Base-by-base conservation (phyloP, 2,113 vertebrate genomes). In the Psammodynastes pulverulentus region DNA sequence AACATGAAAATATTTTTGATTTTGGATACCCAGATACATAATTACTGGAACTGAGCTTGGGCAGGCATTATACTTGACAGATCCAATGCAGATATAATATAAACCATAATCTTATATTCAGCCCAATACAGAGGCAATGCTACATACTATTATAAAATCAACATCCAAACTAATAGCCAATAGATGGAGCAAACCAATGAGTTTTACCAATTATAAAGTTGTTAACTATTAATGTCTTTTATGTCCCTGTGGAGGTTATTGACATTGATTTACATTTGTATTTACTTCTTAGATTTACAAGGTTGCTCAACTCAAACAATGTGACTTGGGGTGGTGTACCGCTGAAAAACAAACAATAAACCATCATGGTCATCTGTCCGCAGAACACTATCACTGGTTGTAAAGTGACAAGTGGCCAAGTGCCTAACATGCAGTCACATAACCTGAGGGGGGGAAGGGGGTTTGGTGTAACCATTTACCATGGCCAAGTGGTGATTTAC, bases 1-100 rank as follows among this genome's bases (percentile, higher is more conserved):
- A 2, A 23, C 29, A 43, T 0, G 1, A 15, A 93, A 89, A 1
- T 4, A 24, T 93, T 95, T 95, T 90, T 53, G 54, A 12, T 94
- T 91, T 79, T 58, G 8, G 84, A 91, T 93, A 51, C 3, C 9
- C 15, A 87, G 24, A 52, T 49, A 0, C 34, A 90, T 23, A 49
- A 34, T 0, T 51, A n/a, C 1, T 46, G 43, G 52, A 29, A 79
- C 26, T 49, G 53, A 56, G 21, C 34, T 79, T 39, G 34, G 72
- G 17, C 34, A 79, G 67, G 15, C 34, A 79, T 79, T 39, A 79
- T 79, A 8, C 17, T 8, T 67, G 29, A 49, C 23, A 9, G 3
- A 34, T 10, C 29, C 34, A 34, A 9, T 45, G 3, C 26, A 34
- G 43, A 58, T 12, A 29, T 19, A 52, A 45, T 52, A 8, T 52